Percentiles rank a stretch among this genome's conserved stretches.
phyloP scores from a whole-genome alignment of 2,888 invertebrate genomes.

The Heliconius erato region DNA sequence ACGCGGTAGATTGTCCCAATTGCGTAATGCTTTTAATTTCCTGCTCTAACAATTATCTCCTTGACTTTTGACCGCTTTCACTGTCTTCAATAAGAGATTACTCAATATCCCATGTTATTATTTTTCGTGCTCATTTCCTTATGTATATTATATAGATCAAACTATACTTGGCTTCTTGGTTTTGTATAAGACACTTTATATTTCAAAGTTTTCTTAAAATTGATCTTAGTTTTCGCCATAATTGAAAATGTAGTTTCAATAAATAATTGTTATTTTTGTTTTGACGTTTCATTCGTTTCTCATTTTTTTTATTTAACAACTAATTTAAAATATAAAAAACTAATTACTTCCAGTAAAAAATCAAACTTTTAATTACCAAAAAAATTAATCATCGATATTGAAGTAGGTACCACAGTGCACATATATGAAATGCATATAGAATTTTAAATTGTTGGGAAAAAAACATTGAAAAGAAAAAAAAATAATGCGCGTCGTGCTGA shows the following conservation, averaged over 20 bases:
- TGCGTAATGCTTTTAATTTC: constrained; percentile 83
- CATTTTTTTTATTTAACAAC: too few species aligned
- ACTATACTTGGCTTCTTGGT: not conserved
- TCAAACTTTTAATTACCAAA: not conserved
- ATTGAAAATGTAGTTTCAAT: too few species aligned
- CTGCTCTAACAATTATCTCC: constrained; percentile 83
- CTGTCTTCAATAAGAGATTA: constrained; percentile 69
- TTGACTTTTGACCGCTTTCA: constrained; percentile 85
- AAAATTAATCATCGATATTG: not conserved
- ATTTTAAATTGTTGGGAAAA: constrained; percentile 8
- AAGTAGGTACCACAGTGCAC: too few species aligned
- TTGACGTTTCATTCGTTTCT: too few species aligned
- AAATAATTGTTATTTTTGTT: too few species aligned
- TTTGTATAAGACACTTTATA: too few species aligned
- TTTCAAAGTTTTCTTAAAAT: too few species aligned
- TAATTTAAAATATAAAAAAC: too few species aligned
- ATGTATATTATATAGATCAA: not conserved
- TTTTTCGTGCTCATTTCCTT: constrained; percentile 37
- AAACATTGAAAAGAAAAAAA: constrained; percentile 20
- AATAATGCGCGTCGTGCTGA: constrained; percentile 30
- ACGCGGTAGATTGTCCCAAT: constrained; percentile 72
- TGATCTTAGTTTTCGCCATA: too few species aligned
- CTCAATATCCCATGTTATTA: constrained; percentile 66
- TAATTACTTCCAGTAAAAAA: not conserved
- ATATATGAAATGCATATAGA: constrained; percentile 11